Evolutionary conservation across 2,888 invertebrate species (phyloP).

Genomic region (Cephalotes varians): DNA sequence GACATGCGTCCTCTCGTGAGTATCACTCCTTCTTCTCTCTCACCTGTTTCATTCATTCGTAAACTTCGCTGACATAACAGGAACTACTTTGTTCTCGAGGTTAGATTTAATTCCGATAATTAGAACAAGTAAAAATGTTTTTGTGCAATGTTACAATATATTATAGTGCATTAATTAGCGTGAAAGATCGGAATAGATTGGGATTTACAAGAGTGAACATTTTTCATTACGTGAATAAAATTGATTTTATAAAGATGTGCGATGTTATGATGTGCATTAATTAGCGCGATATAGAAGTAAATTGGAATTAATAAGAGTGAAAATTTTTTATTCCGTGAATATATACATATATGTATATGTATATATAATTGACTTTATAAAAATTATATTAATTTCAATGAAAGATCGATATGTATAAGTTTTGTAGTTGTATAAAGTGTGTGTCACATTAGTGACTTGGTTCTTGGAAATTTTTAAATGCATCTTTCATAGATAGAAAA

Average conservation of each 20-base stretch:
- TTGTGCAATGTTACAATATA: not conserved
- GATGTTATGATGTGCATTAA: not conserved
- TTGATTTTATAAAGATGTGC: not conserved
- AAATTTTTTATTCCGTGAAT: not conserved
- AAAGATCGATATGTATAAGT: not conserved
- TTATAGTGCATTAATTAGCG: not conserved
- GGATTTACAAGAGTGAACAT: not conserved
- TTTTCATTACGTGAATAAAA: not conserved
- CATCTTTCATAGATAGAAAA: not conserved
- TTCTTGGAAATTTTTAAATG: not conserved
- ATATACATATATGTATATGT: too few relatives aligned
- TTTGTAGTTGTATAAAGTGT: slow-evolving; percentile 4
- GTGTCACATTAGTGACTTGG: not conserved
- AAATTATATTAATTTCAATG: slow-evolving; percentile 10
- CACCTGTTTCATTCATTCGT: not conserved
- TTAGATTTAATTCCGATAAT: slow-evolving; percentile 3
- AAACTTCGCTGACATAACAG: not conserved
- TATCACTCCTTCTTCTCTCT: slow-evolving; percentile 58
- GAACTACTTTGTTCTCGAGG: not conserved
- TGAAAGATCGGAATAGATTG: not conserved
- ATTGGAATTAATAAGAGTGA: not conserved
- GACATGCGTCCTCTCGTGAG: slow-evolving; percentile 82
- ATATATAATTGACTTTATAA: not conserved
- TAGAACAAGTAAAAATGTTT: not conserved
- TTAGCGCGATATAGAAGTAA: not conserved